Conservation (phyloP, 2,888 invertebrate genomes). For the Arge pagana region DNA sequence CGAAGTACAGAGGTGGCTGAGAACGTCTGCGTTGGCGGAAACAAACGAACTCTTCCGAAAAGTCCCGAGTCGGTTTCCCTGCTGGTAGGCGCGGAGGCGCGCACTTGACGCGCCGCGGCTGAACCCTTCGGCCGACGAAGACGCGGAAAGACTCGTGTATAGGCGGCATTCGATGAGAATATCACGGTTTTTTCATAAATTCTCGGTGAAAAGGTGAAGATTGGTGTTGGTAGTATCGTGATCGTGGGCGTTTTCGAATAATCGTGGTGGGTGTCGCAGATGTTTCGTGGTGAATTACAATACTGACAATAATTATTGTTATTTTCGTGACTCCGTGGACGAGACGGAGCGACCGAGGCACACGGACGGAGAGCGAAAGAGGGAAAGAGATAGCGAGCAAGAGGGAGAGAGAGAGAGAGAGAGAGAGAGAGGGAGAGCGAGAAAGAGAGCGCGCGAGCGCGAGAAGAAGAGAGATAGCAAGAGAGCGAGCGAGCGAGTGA, state of each 20-base stretch:
- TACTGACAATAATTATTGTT: too few species aligned
- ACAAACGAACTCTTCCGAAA: conserved; percentile 8
- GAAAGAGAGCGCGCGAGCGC: conserved; percentile 28
- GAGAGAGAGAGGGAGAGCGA: conserved; percentile 25
- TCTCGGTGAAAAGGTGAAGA: too few species aligned
- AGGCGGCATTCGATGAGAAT: too few species aligned
- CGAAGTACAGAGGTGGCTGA: neutral
- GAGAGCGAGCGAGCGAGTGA: conserved; percentile 30
- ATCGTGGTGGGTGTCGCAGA: too few species aligned
- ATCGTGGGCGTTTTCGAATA: too few species aligned
- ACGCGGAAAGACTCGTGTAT: too few species aligned
- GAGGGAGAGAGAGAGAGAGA: conserved; percentile 25
- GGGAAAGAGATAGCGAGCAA: conserved; percentile 27
- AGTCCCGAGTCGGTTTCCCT: conserved; percentile 8
- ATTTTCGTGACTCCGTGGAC: too few species aligned
- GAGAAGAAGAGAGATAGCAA: conserved; percentile 29
- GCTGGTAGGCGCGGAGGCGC: conserved; percentile 25
- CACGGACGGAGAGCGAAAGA: conserved; percentile 31
- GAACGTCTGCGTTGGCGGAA: neutral
- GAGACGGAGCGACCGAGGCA: too few species aligned
- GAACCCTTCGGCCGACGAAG: conserved; percentile 21
- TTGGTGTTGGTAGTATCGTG: too few species aligned
- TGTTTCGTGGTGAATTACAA: too few species aligned
- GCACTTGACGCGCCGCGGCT: conserved; percentile 27
- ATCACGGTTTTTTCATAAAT: too few species aligned